Conservation (phyloP, 2,113 vertebrate genomes). For the Heloderma charlesbogerti region DNA sequence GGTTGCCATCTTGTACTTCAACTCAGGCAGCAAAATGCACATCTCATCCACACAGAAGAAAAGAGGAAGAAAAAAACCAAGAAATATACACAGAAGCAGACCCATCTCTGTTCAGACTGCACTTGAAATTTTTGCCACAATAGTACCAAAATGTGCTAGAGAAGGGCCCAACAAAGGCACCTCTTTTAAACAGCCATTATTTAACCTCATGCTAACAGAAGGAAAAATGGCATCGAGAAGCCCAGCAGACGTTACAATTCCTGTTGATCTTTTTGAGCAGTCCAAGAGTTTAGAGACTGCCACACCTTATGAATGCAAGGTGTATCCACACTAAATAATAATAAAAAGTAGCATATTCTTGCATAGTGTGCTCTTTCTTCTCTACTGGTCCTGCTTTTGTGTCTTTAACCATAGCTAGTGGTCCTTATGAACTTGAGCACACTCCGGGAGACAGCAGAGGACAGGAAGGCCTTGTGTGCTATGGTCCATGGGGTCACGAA, state of each 20-base stretch:
- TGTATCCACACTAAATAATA: neutral
- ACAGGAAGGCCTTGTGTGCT: too few relatives aligned
- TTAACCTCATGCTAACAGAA: neutral
- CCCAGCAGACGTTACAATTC: neutral
- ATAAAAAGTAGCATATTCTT: neutral
- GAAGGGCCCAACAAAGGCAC: neutral
- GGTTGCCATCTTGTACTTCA: too few relatives aligned
- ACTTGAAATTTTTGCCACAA: too few relatives aligned
- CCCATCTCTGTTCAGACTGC: too few relatives aligned
- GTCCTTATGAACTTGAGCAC: too few relatives aligned
- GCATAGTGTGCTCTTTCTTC: neutral
- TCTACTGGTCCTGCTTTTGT: neutral
- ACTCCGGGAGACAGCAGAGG: too few relatives aligned
- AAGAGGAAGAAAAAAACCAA: neutral
- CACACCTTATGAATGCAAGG: neutral
- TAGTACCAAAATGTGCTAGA: neutral
- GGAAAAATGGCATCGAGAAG: neutral
- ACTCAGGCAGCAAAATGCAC: too few relatives aligned
- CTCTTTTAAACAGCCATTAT: too few relatives aligned
- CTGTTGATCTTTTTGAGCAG: neutral
- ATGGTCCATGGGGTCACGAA: too few relatives aligned
- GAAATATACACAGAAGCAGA: neutral
- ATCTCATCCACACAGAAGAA: too few relatives aligned
- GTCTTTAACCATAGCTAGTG: neutral
- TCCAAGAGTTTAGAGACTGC: neutral